Evolutionary conservation across 35 echinoderm and acorn worm species (phyloP), one percentile per base, ranked within the genome.

Genomic region (Hemicentrotus pulcherrimus): DNA sequence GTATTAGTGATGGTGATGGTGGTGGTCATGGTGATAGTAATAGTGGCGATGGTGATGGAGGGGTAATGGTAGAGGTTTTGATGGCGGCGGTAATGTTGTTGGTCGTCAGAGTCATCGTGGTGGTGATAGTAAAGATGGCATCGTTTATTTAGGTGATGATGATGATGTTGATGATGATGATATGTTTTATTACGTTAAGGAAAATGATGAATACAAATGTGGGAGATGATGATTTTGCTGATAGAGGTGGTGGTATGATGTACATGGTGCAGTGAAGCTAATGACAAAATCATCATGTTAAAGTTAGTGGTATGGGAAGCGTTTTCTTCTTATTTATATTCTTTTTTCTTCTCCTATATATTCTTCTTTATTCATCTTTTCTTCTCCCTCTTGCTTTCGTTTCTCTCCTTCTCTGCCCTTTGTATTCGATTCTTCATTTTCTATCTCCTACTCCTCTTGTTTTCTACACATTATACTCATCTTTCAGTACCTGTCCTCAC

Each of bases 21-120:
- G 46, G 2, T 48, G 91, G 50, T 94, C 5, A 94, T 47, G 92
- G 48, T 94, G 92, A 31, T 52, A 9, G 59, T 58, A 9, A 31
- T 94, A 47, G 35, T 94, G 47, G 19, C 24, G 47, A 58, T 94
- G 92, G 12, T 94, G 92, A 94, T 58, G 92, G 30, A 28, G 92
- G 48, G 92, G 14, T 24, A 14, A 50, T 58, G 92, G 14, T 31
- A 47, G 3, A 28, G 41, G 33, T 16, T 46, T 22, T 55, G 41
- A 50, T 58, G 92, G 11, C 48, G 46, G 41, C n/a, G 91, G 41
- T 28, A 45, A 47, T 92, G 91, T 11, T 47, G 32, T 24, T 92
- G 13, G 41, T 47, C 7, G 41, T 92, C 2, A 92, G 16, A 9
- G 9, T 88, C 9, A 35, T 88, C 9, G 19, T 88, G 30, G 19